A percentile compares a stretch with the other conserved stretches of the same genome.
phyloP scores from a whole-genome alignment of 2,888 invertebrate genomes.

The Chrysolina haemoptera region DNA sequence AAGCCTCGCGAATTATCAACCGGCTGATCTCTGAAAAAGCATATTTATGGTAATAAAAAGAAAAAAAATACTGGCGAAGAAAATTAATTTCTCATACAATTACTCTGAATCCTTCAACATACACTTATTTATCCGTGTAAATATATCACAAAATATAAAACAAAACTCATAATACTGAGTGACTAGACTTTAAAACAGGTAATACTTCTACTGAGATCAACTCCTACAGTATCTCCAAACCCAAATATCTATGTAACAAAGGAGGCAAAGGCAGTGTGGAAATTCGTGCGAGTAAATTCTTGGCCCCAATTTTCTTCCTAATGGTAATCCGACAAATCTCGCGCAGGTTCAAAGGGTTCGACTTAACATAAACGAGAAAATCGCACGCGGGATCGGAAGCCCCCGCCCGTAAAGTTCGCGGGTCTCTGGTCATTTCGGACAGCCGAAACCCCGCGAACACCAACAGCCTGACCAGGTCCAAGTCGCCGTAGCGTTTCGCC shows the following conservation, averaged over 20 bases:
- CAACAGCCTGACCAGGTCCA: conserved; percentile 66
- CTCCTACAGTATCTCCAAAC: conserved; percentile 70
- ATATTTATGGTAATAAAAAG: background rate
- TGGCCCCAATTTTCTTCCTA: conserved; percentile 68
- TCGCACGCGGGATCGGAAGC: conserved; percentile 63
- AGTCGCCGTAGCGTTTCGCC: conserved; percentile 69
- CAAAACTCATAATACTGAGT: conserved; percentile 33
- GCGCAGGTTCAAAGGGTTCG: conserved; percentile 71
- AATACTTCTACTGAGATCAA: conserved; percentile 44
- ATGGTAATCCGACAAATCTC: conserved; percentile 75
- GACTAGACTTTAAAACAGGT: conserved; percentile 36
- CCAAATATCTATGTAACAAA: conserved; percentile 73
- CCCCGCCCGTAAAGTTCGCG: conserved; percentile 62
- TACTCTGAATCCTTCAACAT: background rate
- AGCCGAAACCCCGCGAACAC: conserved; percentile 69
- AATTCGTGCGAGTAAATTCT: conserved; percentile 67
- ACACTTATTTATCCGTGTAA: background rate
- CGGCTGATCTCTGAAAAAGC: background rate
- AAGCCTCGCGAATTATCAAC: too few species aligned
- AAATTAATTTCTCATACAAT: too few species aligned
- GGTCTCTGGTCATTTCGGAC: conserved; percentile 64
- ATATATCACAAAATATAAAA: conserved; percentile 24
- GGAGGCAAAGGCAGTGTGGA: conserved; percentile 73
- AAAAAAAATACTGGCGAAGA: background rate
- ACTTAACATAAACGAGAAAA: conserved; percentile 61